Evolutionary conservation across 2,888 invertebrate genomes (phyloP), one percentile per base, ranked within the genome.

Genomic region (Drosophila acutilabella): DNA sequence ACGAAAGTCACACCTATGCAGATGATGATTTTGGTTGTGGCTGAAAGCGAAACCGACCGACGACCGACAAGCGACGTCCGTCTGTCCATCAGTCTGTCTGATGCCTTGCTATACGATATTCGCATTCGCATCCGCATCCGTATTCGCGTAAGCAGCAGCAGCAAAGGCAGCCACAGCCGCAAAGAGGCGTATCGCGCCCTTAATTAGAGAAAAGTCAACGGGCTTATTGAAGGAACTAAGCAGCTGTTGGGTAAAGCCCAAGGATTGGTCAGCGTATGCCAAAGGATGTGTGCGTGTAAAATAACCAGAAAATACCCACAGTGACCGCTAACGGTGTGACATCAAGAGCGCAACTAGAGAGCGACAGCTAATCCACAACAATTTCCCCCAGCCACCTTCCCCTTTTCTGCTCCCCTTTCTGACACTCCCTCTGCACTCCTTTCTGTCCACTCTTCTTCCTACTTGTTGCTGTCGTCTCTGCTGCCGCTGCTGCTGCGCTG

Each of bases 151-250:
- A 18, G 26, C 26, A 26, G 26, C 20, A 14, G 44, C 10, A 52
- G 44, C 36, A 38, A 48, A 11, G 18, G n/a, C 18, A 42, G 20
- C 40, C 23, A n/a, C 52, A 47, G 38, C 40, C 45, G 2, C 36
- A 45, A 14, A 57, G 14, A 47, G 47, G 56, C 36, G 42, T 30
- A 14, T 18, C 57, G 74, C 68, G 74, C 79, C 79, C 57, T 62
- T 69, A 74, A 74, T 74, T 74, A 78, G 59, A 56, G 69, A 40
- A 50, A 74, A 64, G 64, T 64, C 75, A 75, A 64, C 40, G 42
- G 53, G 64, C 47, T 52, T 38, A 48, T 57, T 36, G 10, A 54
- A 54, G 40, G 45, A 48, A 4, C 23, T 10, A 7, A 42, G 8
- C 47, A 58, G 42, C 48, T 47, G 40, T 30, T 76, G 77, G 73